A percentile compares a stretch with the other conserved stretches of the same genome.
phyloP scores from a whole-genome alignment of 2,797 vertebrate species.

The Thaleichthys pacificus region DNA sequence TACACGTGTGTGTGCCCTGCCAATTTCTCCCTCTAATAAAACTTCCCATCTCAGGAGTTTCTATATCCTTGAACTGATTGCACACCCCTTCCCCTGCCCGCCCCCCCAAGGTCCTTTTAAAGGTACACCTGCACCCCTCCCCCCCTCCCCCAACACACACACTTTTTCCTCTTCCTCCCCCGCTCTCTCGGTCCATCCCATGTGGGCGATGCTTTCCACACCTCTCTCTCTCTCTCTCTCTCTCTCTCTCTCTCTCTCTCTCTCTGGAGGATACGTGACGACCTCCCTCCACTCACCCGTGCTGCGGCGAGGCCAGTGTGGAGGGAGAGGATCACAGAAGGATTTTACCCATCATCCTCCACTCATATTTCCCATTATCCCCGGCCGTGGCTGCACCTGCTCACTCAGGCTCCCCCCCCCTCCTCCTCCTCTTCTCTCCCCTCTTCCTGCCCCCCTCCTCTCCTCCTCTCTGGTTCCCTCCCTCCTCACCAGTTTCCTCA shows the following conservation, averaged over 20 bases:
- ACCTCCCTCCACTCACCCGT: background rate
- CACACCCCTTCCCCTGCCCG: conserved; percentile 43
- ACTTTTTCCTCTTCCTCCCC: background rate
- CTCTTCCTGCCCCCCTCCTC: background rate
- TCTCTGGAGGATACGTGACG: background rate
- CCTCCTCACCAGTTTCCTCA: background rate
- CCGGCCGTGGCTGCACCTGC: background rate
- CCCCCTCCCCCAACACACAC: conserved; percentile 11
- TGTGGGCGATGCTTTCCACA: background rate
- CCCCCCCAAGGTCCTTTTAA: conserved; percentile 49
- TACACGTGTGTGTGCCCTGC: background rate
- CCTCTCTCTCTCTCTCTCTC: background rate
- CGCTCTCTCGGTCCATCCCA: background rate
- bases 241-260: background rate
- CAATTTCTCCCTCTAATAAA: conserved; percentile 50
- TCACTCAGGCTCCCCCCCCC: background rate
- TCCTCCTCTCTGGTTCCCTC: background rate
- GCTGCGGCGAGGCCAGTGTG: background rate
- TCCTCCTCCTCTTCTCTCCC: too few relatives aligned
- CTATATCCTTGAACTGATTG: conserved; percentile 56
- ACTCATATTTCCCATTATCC: background rate
- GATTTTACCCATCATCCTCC: background rate
- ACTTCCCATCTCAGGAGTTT: conserved; percentile 40
- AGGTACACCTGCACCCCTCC: conserved; percentile 38
- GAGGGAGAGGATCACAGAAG: background rate